These are phyloP conservation scores for Oryctes rhinoceros DNA, from an alignment of 1,140 invertebrate genomes.

Conservation along the genomic window DNA sequence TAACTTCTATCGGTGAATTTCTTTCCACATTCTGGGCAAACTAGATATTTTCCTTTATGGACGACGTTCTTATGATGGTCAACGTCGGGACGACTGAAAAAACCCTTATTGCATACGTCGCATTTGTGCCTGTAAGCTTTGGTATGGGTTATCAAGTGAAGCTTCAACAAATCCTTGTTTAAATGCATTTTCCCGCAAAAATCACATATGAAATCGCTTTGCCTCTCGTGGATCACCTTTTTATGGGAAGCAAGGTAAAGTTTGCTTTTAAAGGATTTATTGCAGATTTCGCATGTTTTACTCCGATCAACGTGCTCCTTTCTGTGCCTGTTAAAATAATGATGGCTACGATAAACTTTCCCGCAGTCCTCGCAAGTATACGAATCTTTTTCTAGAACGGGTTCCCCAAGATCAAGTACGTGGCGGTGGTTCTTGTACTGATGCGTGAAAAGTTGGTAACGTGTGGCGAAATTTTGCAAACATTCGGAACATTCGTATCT, in stretches of 20 bases:
- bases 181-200: slow-evolving; percentile 28
- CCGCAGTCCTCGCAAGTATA: not conserved
- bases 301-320: not conserved
- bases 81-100: not conserved
- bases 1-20: slow-evolving; percentile 8
- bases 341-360: not conserved
- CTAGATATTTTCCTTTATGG: not conserved
- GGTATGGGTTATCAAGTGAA: not conserved
- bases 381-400: not conserved
- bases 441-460: not conserved
- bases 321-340: not conserved
- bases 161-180: not conserved
- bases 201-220: slow-evolving; percentile 15
- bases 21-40: slow-evolving; percentile 21
- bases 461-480: not conserved
- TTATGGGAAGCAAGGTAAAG: not conserved
- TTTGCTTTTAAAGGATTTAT: slow-evolving; percentile 14
- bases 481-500: not conserved
- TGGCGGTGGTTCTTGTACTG: not conserved
- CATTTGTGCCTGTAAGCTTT: slow-evolving; percentile 29
- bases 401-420: not conserved
- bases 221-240: not conserved
- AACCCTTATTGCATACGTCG: slow-evolving; percentile 37
- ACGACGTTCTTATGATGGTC: not conserved
- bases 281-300: not conserved